Base-by-base conservation (phyloP, 2,888 invertebrate genomes). In the Lacanobia wlatinum region DNA sequence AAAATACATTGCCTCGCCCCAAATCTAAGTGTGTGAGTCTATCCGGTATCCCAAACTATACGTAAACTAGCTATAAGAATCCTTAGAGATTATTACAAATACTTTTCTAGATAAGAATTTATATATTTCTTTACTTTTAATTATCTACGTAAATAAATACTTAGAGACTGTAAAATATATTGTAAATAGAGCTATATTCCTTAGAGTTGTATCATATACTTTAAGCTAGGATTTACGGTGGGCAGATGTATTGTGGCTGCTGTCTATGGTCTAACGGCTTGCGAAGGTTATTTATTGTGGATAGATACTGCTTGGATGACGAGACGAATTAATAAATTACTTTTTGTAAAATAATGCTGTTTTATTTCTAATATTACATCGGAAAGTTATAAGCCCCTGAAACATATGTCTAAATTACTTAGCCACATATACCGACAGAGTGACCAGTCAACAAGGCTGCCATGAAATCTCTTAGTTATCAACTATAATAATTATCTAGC, bases 161-260 rank as follows among this genome's bases (percentile, higher is more conserved):
- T 76, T 81, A 77, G 84, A 87, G 82, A 84, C 85, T 86, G 87
- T 87, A 84, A 79, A 70, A 80, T 78, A 76, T 73, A 73, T 75
- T 85, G 85, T 85, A 85, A 78, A 85, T 85, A 86, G 66, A 61
- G 34, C 28, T 58, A 38, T 55, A 73, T 52, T 73, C 56, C 40
- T 66, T 70, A 77, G 70, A 56, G 70, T 52, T 87, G 83, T 86
- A 84, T 71, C 28, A 77, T 73, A 86, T 78, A 79, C 65, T 72
- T 65, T 77, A 76, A 59, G 48, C 58, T 78, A 82, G 55, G 58
- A 38, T 71, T 66, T 73, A 72, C 23, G 69, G 69, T 81, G 61
- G 55, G 59, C 43, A 71, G 55, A 66, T 66, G 77, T 67, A 61
- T 70, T 64, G 77, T 80, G 80, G 58, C 82, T 68, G 56, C 64